phyloP scores from a whole-genome alignment of 1,140 invertebrate species.

The Aphaenogaster rudis region DNA sequence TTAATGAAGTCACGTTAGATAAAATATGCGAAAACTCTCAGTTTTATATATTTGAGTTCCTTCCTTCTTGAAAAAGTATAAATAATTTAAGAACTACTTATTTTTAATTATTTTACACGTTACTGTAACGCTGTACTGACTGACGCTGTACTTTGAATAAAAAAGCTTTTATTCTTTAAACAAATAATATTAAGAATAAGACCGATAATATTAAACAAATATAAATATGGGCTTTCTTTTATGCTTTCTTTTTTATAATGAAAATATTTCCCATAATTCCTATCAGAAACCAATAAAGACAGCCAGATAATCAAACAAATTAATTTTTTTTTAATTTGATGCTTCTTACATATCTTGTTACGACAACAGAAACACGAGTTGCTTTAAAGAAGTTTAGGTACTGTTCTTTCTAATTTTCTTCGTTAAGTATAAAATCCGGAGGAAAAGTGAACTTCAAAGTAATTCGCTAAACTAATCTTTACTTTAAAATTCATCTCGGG shows the following conservation, averaged over 20 bases:
- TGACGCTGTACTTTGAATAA: background rate
- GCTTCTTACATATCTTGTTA: background rate
- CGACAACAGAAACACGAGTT: background rate
- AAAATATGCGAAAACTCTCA: background rate
- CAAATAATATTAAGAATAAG: too few species aligned
- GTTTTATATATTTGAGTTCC: background rate
- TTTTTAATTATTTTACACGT: constrained; percentile 1
- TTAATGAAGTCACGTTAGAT: background rate
- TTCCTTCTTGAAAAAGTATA: background rate
- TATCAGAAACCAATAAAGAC: background rate
- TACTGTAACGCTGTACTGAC: background rate
- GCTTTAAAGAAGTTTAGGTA: constrained; percentile 6
- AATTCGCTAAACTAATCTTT: constrained; percentile 1
- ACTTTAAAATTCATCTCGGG: background rate
- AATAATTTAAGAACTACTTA: background rate
- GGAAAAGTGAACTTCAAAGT: constrained; percentile 2
- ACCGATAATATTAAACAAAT: too few species aligned
- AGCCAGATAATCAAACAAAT: background rate
- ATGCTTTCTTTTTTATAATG: background rate
- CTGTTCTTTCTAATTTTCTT: constrained; percentile 5
- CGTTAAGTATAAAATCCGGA: background rate
- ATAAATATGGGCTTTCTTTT: background rate
- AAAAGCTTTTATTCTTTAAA: background rate
- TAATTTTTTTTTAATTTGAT: background rate
- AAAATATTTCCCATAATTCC: background rate